These are phyloP conservation scores for Zapus hudsonius DNA, from an alignment of 2,113 vertebrate genomes.

Conservation along the genomic window DNA sequence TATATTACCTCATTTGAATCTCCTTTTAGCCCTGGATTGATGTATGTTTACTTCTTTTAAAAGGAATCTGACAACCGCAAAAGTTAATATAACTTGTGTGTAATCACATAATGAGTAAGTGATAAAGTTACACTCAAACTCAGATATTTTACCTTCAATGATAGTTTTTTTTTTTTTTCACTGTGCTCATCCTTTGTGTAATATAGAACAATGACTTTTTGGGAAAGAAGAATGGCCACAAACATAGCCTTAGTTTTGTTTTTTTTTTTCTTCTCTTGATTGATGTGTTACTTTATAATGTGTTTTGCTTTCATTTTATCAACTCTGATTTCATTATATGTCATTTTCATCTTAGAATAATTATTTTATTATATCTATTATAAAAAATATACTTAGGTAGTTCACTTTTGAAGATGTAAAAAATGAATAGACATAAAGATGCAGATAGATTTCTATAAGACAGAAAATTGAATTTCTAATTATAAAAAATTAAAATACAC, in stretches of 20 bases:
- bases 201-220: not conserved
- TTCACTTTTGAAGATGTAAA: not conserved
- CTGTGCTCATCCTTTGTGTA: not conserved
- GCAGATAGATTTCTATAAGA: not conserved
- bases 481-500: not conserved
- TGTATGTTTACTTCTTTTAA: slow-evolving; percentile 33
- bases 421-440: not conserved
- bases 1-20: not conserved
- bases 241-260: not conserved
- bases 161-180: not conserved
- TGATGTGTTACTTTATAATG: not conserved
- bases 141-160: not conserved
- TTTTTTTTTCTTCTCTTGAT: not conserved
- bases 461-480: not conserved
- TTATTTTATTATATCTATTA: not conserved
- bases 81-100: not conserved
- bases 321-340: not conserved
- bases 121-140: not conserved
- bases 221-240: not conserved
- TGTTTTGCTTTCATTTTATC: not conserved
- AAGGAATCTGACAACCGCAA: not conserved
- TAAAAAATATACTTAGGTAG: not conserved
- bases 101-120: slow-evolving; percentile 1
- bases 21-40: not conserved
- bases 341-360: not conserved